Evolutionary conservation across 2,797 vertebrate genomes (phyloP), one percentile per base, ranked within the genome.

Genomic region (Mallotus villosus): DNA sequence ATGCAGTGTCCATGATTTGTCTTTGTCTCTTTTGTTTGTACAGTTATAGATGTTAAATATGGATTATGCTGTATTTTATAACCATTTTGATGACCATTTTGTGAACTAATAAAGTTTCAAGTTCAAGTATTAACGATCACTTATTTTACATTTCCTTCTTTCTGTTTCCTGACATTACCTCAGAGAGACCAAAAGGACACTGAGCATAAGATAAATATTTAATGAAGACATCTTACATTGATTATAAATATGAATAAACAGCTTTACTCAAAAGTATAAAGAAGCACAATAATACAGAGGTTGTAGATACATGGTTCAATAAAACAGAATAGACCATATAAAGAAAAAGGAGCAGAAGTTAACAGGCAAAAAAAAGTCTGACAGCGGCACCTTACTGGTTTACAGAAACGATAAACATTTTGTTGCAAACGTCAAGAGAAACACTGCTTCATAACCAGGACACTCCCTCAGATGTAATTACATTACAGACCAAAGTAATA

Each of bases 101-200:
- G 88, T 89, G 81, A 87, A 85, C 85, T 74, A 91, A 92, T 93
- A 92, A 93, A 86, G 76, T 17, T 63, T 93, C 91, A 93, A 86
- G 75, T 17, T 63, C 78, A 81, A 81, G 67, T 81, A 78, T 84
- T 83, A 46, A 62, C 68, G 66, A 7, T 4, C 24, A 17, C n/a
- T 24, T 14, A 29, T 49, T 14, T 66, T 16, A 27, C 46, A 29
- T 29, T 14, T 62, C 16, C 27, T 32, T 63, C 27, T 63, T 46
- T 46, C 41, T 46, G 14, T 46, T 46, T 58, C 11, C 55, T 8
- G 41, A 46, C 2, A 46, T 46, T 2, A 46, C 41, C 41, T 3
- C 1, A 46, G 11, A 46, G 12, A 46, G 12, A 46, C 9, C 2
- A 14, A 46, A 11, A 46, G 12, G 41, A 8, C 41, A 12, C 2